Conservation (phyloP, 2,888 invertebrate species). For the Pogonocherus hispidulus region DNA sequence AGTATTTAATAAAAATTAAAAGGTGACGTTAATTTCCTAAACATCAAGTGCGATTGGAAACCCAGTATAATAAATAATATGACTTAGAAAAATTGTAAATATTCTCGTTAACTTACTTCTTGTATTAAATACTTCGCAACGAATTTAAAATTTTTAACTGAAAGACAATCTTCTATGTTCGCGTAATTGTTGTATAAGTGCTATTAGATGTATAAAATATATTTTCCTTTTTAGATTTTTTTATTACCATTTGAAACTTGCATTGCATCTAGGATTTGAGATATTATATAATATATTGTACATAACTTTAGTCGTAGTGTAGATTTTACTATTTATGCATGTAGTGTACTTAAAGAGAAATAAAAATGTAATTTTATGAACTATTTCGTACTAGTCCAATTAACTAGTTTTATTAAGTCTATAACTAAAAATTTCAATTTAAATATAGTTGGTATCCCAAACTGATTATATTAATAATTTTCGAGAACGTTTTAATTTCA, state of each 20-base stretch:
- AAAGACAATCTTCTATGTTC: conserved; percentile 61
- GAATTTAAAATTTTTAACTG: conserved; percentile 56
- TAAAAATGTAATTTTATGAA: conserved; percentile 26
- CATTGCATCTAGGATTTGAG: conserved; percentile 68
- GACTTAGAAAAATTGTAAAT: conserved; percentile 18
- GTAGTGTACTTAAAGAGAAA: conserved; percentile 16
- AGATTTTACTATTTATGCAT: conserved; percentile 25
- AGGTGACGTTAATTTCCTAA: no score
- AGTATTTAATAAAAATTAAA: no score
- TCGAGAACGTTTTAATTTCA: no score
- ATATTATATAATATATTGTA: conserved; percentile 53
- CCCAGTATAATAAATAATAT: neutral
- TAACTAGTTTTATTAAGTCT: no score
- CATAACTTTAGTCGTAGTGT: conserved; percentile 37
- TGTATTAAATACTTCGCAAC: conserved; percentile 53
- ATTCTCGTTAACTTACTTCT: conserved; percentile 6
- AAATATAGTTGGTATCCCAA: no score
- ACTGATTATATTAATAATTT: no score
- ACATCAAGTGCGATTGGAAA: no score
- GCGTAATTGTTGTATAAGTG: conserved; percentile 49
- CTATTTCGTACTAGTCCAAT: neutral
- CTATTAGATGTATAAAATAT: conserved; percentile 46
- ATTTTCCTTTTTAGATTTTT: conserved; percentile 49
- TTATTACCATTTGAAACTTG: conserved; percentile 60
- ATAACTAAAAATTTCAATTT: no score